A percentile compares a stretch with the other conserved stretches of the same genome.
These are phyloP conservation scores for Episyrphus balteatus DNA, from an alignment of 1,140 invertebrate species.

Conservation along the genomic window DNA sequence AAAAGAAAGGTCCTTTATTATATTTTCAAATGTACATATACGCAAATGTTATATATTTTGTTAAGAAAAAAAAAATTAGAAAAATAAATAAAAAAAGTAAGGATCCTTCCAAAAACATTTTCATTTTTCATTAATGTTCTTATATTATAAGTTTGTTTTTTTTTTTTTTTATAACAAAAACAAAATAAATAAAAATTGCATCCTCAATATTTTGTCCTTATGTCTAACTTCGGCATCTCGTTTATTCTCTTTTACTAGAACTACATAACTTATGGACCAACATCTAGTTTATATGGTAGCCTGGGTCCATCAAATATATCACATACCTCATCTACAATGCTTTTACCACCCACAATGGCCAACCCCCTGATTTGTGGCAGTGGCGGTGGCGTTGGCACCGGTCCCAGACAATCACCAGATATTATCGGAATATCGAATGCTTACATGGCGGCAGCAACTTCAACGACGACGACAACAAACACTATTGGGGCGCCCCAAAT, in stretches of 20 bases:
- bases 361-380: background rate
- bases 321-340: conserved; percentile 9
- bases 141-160: too few relatives aligned
- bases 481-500: too few relatives aligned
- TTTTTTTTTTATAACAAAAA: too few relatives aligned
- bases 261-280: conserved; percentile 26
- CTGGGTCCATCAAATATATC: conserved; percentile 16
- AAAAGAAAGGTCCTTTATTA: too few relatives aligned
- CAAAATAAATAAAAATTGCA: too few relatives aligned
- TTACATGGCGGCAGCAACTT: conserved; percentile 8
- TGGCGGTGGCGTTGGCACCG: conserved; percentile 1
- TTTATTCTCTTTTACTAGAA: conserved; percentile 14
- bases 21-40: too few relatives aligned
- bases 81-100: too few relatives aligned
- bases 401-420: conserved; percentile 25
- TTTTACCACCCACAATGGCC: conserved; percentile 3
- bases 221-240: background rate
- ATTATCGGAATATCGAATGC: conserved; percentile 22
- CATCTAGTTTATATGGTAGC: conserved; percentile 21
- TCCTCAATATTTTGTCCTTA: too few relatives aligned
- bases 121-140: too few relatives aligned
- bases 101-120: too few relatives aligned
- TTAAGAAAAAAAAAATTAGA: too few relatives aligned
- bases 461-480: conserved; percentile 10
- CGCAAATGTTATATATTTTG: too few relatives aligned